These are phyloP conservation scores for Bubo bubo DNA, from an alignment of 2,113 vertebrate species.

Conservation along the genomic window DNA sequence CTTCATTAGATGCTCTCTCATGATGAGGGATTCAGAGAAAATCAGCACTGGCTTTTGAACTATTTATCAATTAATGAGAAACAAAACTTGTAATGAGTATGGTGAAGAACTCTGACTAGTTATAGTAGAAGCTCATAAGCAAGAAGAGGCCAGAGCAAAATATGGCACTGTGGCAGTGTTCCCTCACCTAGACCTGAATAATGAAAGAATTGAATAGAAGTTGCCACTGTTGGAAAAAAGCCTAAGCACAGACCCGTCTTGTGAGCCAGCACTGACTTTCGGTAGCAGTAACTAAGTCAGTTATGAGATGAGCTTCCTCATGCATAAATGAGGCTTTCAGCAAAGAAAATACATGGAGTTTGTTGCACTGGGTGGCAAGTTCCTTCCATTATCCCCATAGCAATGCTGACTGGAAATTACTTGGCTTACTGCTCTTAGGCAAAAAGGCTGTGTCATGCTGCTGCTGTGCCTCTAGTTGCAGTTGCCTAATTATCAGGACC, in stretches of 20 bases:
- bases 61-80: background rate
- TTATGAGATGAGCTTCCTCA: fast-evolving
- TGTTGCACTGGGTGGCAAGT: background rate
- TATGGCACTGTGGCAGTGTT: fast-evolving
- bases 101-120: background rate
- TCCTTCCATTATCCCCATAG: background rate
- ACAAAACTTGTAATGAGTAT: background rate
- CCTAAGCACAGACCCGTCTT: background rate
- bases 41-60: background rate
- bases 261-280: fast-evolving
- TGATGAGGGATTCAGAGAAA: background rate
- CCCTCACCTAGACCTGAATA: background rate
- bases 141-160: background rate
- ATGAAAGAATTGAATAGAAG: background rate
- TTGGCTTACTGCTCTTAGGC: background rate
- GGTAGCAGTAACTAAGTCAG: background rate
- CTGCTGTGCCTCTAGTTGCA: background rate
- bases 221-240: background rate
- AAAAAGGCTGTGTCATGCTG: background rate
- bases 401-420: background rate
- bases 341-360: fast-evolving
- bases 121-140: background rate
- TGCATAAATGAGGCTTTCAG: background rate
- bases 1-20: background rate
- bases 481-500: background rate